Percentiles rank a stretch among this genome's conserved stretches.
These are phyloP conservation scores for Corythornis vintsioides DNA, from an alignment of 2,113 vertebrate genomes.

Conservation along the genomic window DNA sequence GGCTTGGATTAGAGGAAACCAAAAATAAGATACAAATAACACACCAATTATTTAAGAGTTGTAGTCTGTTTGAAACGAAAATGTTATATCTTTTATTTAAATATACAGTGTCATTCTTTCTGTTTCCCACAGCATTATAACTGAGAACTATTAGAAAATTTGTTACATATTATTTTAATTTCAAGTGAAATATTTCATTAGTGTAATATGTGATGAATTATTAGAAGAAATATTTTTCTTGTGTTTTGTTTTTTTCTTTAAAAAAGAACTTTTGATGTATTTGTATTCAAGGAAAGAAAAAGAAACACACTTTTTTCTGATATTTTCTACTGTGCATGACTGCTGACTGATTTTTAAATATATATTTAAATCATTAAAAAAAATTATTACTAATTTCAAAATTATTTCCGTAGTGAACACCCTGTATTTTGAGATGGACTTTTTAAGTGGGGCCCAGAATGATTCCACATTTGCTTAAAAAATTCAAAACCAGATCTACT, in stretches of 20 bases:
- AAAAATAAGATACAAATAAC: background rate
- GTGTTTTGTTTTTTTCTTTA: background rate
- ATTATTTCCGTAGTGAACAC: constrained; percentile 18
- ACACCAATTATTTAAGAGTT: background rate
- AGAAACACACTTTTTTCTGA: background rate
- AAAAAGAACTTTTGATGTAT: background rate
- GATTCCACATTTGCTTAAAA: constrained; percentile 47
- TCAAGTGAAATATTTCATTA: background rate
- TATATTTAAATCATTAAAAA: constrained; percentile 11
- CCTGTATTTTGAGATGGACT: background rate
- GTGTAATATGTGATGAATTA: background rate
- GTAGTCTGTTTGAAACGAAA: background rate
- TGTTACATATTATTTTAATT: background rate
- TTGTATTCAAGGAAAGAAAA: background rate
- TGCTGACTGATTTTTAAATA: background rate
- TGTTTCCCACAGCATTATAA: background rate
- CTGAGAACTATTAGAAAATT: background rate
- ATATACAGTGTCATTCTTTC: background rate
- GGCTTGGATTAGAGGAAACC: background rate
- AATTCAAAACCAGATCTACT: constrained; percentile 26
- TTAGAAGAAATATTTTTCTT: background rate
- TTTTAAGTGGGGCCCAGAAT: constrained; percentile 22
- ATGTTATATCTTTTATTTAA: background rate
- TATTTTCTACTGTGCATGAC: background rate
- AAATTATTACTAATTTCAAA: constrained; percentile 29